Conservation (phyloP, 1,140 invertebrate genomes). For the Zophobas morio region DNA sequence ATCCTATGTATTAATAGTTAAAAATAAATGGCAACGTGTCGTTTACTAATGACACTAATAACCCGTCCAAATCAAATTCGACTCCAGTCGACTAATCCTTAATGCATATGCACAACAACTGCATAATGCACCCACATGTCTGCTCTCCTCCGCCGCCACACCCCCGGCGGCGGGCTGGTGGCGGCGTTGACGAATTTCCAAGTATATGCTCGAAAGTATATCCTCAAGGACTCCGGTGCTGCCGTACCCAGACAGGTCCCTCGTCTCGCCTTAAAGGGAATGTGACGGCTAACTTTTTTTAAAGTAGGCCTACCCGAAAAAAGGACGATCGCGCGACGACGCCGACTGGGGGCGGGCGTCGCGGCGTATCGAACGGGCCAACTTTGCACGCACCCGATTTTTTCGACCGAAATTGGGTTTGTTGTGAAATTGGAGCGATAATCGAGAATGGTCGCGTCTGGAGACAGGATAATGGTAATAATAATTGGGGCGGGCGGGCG, state of each 20-base stretch:
- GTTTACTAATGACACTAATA: too few species aligned
- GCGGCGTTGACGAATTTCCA: constrained; percentile 32
- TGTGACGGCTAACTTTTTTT: constrained; percentile 44
- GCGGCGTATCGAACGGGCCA: constrained; percentile 25
- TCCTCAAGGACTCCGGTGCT: constrained; percentile 36
- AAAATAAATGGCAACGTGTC: too few species aligned
- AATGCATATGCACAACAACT: too few species aligned
- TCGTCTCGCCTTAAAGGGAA: constrained; percentile 56
- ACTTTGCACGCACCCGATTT: constrained; percentile 46
- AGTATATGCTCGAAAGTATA: not conserved
- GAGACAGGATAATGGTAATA: too few species aligned
- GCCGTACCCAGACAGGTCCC: constrained; percentile 47
- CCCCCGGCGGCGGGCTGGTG: too few species aligned
- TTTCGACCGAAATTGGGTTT: constrained; percentile 10
- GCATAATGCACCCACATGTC: too few species aligned
- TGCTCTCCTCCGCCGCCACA: too few species aligned
- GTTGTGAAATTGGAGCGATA: not conserved
- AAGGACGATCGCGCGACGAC: constrained; percentile 29
- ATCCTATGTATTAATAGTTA: too few species aligned
- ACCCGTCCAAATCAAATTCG: too few species aligned
- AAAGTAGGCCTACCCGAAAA: constrained; percentile 49
- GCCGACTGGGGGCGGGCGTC: constrained; percentile 38
- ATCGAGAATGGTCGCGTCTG: too few species aligned
- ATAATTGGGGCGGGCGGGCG: too few species aligned
- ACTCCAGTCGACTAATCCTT: too few species aligned